Evolutionary conservation across 2,888 invertebrate species (phyloP).

Genomic region (Agriotes lineatus): DNA sequence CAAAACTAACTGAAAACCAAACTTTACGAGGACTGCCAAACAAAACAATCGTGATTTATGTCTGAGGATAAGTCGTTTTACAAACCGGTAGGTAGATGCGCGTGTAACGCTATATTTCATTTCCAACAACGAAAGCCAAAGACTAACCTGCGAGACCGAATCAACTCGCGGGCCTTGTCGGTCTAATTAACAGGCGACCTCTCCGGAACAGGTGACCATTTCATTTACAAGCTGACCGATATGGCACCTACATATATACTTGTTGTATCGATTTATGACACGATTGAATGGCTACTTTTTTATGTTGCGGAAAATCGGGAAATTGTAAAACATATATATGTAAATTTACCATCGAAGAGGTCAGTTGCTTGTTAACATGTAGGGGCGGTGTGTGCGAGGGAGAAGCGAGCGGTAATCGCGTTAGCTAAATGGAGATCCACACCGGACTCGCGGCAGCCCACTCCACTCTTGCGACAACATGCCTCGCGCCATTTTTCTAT

Average conservation of each 20-base stretch:
- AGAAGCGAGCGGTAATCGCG: conserved; percentile 49
- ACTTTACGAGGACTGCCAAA: conserved; percentile 33
- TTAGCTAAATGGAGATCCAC: conserved; percentile 50
- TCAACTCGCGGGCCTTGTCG: conserved; percentile 41
- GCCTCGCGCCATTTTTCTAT: conserved; percentile 62
- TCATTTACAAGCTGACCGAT: conserved; percentile 37
- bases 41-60: conserved; percentile 43
- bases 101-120: conserved; percentile 38
- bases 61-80: conserved; percentile 36
- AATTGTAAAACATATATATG: conserved; percentile 47
- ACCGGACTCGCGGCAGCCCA: conserved; percentile 47
- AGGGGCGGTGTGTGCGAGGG: conserved; percentile 22
- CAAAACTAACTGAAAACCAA: conserved; percentile 43
- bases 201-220: conserved; percentile 36
- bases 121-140: conserved; percentile 35
- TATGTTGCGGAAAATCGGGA: conserved; percentile 53
- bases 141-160: conserved; percentile 36
- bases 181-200: conserved; percentile 46
- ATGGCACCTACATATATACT: conserved; percentile 35
- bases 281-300: conserved; percentile 47
- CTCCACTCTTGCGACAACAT: conserved; percentile 60
- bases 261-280: conserved; percentile 45
- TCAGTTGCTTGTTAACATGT: conserved; percentile 35
- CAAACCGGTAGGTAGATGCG: conserved; percentile 24
- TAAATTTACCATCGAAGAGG: conserved; percentile 33